These are phyloP conservation scores for Dendropsophus ebraccatus DNA, from an alignment of 2,113 vertebrate species.

Conservation along the genomic window DNA sequence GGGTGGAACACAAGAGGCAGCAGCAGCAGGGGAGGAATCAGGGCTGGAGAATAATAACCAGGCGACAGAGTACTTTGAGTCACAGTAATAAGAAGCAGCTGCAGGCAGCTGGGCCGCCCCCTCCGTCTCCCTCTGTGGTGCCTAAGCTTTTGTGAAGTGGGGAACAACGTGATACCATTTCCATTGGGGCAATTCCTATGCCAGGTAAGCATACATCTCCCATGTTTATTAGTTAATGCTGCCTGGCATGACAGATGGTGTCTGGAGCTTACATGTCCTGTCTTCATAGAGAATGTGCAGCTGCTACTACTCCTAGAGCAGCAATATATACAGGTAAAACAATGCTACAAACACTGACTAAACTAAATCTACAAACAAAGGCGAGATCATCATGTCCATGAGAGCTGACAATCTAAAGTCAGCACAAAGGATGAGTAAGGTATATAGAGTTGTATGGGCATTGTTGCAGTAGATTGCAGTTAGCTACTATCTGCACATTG, in stretches of 20 bases:
- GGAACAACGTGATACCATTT: not conserved
- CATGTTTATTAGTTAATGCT: not conserved
- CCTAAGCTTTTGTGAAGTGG: not conserved
- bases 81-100: constrained; percentile 50
- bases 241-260: constrained; percentile 8
- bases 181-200: not conserved
- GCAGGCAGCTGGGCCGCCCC: constrained; percentile 33
- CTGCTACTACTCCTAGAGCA: no score
- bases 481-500: not conserved
- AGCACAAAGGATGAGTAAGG: not conserved
- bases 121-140: not conserved
- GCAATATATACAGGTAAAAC: no score
- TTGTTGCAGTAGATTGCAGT: not conserved
- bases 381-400: not conserved
- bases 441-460: not conserved
- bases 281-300: no score
- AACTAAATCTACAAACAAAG: no score
- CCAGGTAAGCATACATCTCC: not conserved
- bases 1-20: constrained; percentile 27
- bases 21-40: constrained; percentile 25
- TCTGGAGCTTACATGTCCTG: not conserved
- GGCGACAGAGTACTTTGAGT: constrained; percentile 37
- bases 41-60: constrained; percentile 30
- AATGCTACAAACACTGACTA: no score
- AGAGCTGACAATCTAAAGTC: not conserved